phyloP scores from a whole-genome alignment of 2,888 invertebrate genomes.

The Amphipyra tragopoginis region DNA sequence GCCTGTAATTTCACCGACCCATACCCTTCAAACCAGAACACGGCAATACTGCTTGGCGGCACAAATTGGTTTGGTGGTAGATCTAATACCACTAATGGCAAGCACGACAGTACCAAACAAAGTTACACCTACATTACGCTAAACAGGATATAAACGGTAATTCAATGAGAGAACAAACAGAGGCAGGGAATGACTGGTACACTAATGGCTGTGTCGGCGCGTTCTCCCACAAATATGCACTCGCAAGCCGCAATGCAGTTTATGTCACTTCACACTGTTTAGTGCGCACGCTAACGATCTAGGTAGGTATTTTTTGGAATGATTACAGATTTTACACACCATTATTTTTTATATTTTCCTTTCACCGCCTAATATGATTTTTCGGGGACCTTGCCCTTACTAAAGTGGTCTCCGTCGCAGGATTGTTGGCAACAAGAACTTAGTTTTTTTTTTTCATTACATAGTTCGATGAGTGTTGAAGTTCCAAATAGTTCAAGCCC shows the following conservation, averaged over 20 bases:
- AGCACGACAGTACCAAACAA: constrained; percentile 25
- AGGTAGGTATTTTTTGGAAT: constrained; percentile 5
- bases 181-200: constrained; percentile 65
- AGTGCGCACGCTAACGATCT: constrained; percentile 26
- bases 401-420: no score
- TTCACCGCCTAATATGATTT: no score
- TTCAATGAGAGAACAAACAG: constrained; percentile 64
- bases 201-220: constrained; percentile 66
- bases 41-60: no score
- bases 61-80: no score
- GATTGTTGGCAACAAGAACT: no score
- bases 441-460: no score
- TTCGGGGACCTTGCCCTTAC: no score
- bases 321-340: neutral
- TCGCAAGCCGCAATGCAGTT: constrained; percentile 74
- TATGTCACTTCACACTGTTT: constrained; percentile 65
- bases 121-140: constrained; percentile 35
- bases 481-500: no score
- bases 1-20: no score
- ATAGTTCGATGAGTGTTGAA: no score
- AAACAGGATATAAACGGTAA: constrained; percentile 45
- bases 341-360: no score
- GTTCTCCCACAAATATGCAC: constrained; percentile 70
- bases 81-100: neutral
- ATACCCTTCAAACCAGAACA: no score